These are phyloP conservation scores for Choristoneura fumiferana DNA, from an alignment of 1,140 invertebrate genomes.

Conservation along the genomic window DNA sequence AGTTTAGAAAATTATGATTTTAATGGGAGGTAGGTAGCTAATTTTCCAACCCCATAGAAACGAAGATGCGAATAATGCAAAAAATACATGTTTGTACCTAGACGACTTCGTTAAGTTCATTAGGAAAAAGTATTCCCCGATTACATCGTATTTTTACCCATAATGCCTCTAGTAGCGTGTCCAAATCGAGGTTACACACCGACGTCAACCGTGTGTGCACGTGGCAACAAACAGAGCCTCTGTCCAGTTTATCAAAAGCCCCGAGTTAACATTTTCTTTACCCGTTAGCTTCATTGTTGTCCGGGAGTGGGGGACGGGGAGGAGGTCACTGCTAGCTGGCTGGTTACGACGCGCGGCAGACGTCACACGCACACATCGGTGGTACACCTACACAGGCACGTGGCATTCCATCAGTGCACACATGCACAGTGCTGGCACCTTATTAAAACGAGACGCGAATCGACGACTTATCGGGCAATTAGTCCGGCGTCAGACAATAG, in stretches of 20 bases:
- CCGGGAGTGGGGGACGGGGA: conserved; percentile 34
- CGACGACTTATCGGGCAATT: conserved; percentile 77
- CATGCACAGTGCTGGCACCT: conserved; percentile 67
- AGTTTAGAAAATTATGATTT: too few species aligned
- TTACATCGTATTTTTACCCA: conserved; percentile 70
- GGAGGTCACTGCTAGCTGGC: conserved; percentile 42
- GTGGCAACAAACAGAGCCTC: conserved; percentile 67
- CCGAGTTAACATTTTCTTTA: conserved; percentile 39
- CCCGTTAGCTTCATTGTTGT: conserved; percentile 21
- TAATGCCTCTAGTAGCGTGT: conserved; percentile 66
- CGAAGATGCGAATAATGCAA: too few species aligned
- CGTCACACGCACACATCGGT: conserved; percentile 67
- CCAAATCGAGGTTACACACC: conserved; percentile 74
- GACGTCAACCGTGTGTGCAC: conserved; percentile 50
- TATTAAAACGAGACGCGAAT: conserved; percentile 78
- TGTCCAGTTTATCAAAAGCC: conserved; percentile 40
- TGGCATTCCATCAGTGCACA: conserved; percentile 72
- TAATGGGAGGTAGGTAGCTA: too few species aligned
- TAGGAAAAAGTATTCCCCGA: conserved; percentile 73
- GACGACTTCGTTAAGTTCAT: conserved; percentile 39
- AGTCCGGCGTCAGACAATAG: conserved; percentile 67
- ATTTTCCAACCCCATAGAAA: too few species aligned
- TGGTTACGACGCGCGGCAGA: conserved; percentile 59
- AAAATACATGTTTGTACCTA: not conserved
- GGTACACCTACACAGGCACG: conserved; percentile 52